Base-by-base conservation (phyloP, 2,888 invertebrate species). In the Schizaphis graminum region DNA sequence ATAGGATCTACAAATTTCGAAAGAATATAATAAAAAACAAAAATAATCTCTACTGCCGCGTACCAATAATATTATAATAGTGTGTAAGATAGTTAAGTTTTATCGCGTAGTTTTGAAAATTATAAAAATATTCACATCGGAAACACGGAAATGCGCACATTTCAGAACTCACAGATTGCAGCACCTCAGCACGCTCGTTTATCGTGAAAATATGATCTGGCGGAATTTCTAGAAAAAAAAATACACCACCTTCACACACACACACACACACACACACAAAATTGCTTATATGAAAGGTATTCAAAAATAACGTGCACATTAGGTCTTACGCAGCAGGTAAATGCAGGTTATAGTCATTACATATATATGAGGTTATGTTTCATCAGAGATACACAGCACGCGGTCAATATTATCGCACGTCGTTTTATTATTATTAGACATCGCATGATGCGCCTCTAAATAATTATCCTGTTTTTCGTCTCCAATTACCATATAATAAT, bases 401-500 rank as follows among this genome's bases (percentile, higher is more conserved):
- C 49, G 44, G 87, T 8, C 3, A 28, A 86, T 86, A 86, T 26
- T 44, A 41, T 21, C 44, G 26, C 26, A 26, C 44, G 85, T 61
- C 3, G 26, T 49, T n/a, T 35, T 35, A 53, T 53, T 53, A 35
- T 47, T 53, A 35, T 88, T 24, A 35, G 88, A 88, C 21, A 11
- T 21, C 88, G 53, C 88, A 28, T 24, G 67, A 67, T 67, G 67
- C 1, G 5, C 16, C 67, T 35, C 16, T 53, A 53, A 88, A 88
- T 88, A 53, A 35, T 88, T 53, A 56, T 88, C 88, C 53, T 56
- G 88, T 88, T 88, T 88, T 88, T 88, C 88, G 35, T 88, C 49
- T 88, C 88, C 53, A 53, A 88, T 35, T 88, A 88, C 53, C 35
- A 3, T 35, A 35, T 53, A 11, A 53, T 35, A 21, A n/a, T 53